Conservation (phyloP, 2,888 invertebrate species). For the Dusona sp. region DNA sequence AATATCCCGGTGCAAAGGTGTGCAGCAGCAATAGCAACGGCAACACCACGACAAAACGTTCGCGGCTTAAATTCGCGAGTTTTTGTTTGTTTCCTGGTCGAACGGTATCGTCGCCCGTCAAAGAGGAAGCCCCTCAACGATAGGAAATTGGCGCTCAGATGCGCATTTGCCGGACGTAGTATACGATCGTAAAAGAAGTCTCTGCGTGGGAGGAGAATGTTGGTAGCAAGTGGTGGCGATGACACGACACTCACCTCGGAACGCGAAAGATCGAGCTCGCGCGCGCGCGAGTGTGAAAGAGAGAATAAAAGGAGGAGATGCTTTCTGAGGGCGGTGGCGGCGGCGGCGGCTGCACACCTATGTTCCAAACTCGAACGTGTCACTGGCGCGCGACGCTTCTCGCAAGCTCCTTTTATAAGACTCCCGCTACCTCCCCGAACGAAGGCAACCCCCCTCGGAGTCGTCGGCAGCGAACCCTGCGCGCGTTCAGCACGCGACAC, state of each 20-base stretch:
- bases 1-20: not conserved
- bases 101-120: not conserved
- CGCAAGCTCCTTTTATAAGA: slow-evolving; percentile 82
- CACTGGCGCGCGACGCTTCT: slow-evolving; percentile 80
- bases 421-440: slow-evolving; percentile 36
- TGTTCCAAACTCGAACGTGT: slow-evolving; percentile 74
- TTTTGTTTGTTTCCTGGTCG: not conserved
- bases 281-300: slow-evolving; percentile 38
- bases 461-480: slow-evolving; percentile 75
- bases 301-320: not conserved
- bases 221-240: not conserved
- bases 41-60: not conserved
- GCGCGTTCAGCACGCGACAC: slow-evolving; percentile 74
- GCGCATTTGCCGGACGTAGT: not conserved
- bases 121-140: not conserved
- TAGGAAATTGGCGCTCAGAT: not conserved
- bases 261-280: slow-evolving; percentile 38
- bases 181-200: not conserved
- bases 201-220: not conserved
- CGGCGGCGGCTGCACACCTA: slow-evolving; percentile 52
- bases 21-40: not conserved
- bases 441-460: slow-evolving; percentile 1
- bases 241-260: slow-evolving; percentile 25
- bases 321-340: slow-evolving; percentile 21
- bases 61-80: not conserved